phyloP scores from a whole-genome alignment of 2,797 vertebrate genomes.

The Falco naumanni region DNA sequence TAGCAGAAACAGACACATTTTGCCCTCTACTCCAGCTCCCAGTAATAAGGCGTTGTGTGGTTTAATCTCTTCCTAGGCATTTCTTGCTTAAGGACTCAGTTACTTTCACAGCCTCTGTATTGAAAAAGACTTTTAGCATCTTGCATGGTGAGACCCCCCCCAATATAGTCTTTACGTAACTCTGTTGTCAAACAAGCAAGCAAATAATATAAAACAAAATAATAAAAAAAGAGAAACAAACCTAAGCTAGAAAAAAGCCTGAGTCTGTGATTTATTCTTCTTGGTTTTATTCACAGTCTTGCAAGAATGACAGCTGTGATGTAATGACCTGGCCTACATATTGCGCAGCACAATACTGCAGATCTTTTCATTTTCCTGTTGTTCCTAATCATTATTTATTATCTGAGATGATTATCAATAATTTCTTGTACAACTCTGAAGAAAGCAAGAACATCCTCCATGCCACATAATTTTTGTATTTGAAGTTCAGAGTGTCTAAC shows the following conservation, averaged over 20 bases:
- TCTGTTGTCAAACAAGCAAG: not conserved
- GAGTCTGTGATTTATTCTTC: not conserved
- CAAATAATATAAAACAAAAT: not conserved
- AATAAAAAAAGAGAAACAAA: not conserved
- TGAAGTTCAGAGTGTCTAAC: not conserved
- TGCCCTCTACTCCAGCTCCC: not conserved
- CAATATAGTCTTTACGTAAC: not conserved
- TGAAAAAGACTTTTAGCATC: not conserved
- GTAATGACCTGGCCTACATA: not conserved
- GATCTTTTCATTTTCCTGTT: slow-evolving; percentile 4
- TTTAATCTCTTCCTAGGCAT: not conserved
- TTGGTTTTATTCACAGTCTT: not conserved
- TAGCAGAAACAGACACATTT: not conserved
- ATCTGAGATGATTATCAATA: not conserved
- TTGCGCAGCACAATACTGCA: not conserved
- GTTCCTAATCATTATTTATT: slow-evolving; percentile 3
- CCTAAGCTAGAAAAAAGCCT: not conserved
- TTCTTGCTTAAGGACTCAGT: not conserved
- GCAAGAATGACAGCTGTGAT: not conserved
- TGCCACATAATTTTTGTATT: not conserved
- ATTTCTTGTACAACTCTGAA: not conserved
- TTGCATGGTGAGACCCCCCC: not conserved
- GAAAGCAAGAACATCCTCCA: not conserved
- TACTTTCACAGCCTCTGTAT: not conserved
- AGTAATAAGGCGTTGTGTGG: not conserved